Percentiles rank a stretch among this genome's conserved stretches.
phyloP scores from a whole-genome alignment of 2,888 invertebrate species.

The Tanypteryx hageni region DNA sequence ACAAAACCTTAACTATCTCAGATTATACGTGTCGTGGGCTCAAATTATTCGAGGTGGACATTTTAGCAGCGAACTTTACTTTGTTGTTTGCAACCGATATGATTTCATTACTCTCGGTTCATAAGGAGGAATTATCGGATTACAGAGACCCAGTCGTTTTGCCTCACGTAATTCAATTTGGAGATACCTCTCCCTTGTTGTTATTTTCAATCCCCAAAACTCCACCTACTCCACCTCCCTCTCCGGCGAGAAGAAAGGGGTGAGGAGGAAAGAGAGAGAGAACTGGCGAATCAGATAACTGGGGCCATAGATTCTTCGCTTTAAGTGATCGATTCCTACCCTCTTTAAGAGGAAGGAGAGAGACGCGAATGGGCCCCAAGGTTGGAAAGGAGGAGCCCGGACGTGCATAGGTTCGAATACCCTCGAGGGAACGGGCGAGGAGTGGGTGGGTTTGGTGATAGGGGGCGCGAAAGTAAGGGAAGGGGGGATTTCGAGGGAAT shows the following conservation, averaged over 20 bases:
- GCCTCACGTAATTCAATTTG: not conserved
- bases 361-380: not conserved
- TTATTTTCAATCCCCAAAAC: not conserved
- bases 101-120: not conserved
- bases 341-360: slow-evolving; percentile 27
- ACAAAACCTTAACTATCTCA: too few species aligned
- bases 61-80: not conserved
- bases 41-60: too few species aligned
- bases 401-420: slow-evolving; percentile 47
- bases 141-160: not conserved
- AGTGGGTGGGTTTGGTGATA: not conserved
- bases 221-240: slow-evolving; percentile 3
- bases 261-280: not conserved
- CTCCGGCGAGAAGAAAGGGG: not conserved
- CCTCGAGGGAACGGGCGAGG: not conserved
- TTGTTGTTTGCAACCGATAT: slow-evolving; percentile 6
- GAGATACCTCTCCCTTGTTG: not conserved
- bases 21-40: too few species aligned
- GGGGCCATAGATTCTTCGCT: slow-evolving; percentile 48
- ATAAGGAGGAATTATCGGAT: not conserved
- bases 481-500: not conserved
- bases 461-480: not conserved
- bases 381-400: not conserved
- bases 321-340: slow-evolving; percentile 47
- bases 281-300: slow-evolving; percentile 53